Conservation (phyloP, 2,797 vertebrate genomes). For the Xenops minutus region DNA sequence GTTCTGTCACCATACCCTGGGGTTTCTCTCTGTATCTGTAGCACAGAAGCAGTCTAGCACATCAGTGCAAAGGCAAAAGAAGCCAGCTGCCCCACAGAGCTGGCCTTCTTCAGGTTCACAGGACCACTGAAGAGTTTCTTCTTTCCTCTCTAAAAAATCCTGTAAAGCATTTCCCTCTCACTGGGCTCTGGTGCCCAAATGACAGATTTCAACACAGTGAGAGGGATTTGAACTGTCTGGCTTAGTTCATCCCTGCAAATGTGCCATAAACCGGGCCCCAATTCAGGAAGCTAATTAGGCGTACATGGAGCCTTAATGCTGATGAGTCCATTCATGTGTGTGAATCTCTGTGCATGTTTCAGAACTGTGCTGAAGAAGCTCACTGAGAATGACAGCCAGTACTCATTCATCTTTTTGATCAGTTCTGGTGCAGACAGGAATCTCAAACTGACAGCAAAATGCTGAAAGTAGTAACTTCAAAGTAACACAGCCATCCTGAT, state of each 20-base stretch:
- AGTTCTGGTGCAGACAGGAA: background rate
- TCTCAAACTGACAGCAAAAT: background rate
- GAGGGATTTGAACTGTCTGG: background rate
- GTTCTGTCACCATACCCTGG: slow-evolving; percentile 37
- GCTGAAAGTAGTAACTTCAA: background rate
- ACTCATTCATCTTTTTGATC: background rate
- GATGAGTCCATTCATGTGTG: background rate
- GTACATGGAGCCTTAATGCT: background rate
- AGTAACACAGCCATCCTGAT: background rate
- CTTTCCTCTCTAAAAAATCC: background rate
- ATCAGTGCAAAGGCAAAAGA: background rate
- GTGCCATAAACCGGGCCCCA: background rate
- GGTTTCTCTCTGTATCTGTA: slow-evolving; percentile 9
- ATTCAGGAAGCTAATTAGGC: slow-evolving; percentile 20
- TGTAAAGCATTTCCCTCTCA: background rate
- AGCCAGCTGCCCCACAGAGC: background rate
- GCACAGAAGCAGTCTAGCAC: slow-evolving; percentile 20
- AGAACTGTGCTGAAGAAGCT: background rate
- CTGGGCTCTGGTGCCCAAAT: background rate
- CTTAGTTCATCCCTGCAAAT: background rate
- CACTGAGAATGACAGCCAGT: background rate
- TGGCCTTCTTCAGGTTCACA: background rate
- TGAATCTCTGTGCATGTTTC: background rate
- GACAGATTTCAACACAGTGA: background rate
- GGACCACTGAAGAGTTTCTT: background rate